Base-by-base conservation (phyloP, 2,113 vertebrate species). In the Rallus limicola region DNA sequence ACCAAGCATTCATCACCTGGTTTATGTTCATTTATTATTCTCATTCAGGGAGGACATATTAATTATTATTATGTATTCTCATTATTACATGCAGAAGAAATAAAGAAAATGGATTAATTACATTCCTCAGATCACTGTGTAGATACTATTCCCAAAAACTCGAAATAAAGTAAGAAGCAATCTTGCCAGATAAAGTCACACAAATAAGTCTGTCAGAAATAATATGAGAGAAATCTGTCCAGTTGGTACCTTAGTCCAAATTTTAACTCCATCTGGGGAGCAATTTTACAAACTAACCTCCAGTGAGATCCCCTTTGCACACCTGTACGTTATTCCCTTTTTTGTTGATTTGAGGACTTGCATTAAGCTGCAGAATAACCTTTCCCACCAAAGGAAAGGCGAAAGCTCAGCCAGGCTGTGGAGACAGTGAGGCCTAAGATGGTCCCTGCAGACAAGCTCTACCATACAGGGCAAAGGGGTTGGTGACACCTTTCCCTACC, bases 261-360 rank as follows among this genome's bases (percentile, higher is more conserved):
- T 15, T 60, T 19, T 67, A 82, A 93, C 77, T 59, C 38, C 8
- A 6, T 4, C 25, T 72, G 1, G 0, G 28, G 74, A 82, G 4
- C 13, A 40, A 26, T 6, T 10, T 46, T 79, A 26, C 6, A 40
- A 76, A 50, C 12, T 31, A 74, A 42, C 12, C n/a, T 78, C 65
- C 1, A 0, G 5, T 67, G 40, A 16, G 15, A 65, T 34, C 2
- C 6, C 8, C 10, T 15, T 69, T 63, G 9, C 16, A 50, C 17
- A 19, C 62, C 13, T 59, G 33, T 26, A 70, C 13, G 6, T 26
- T n/a, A 63, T 74, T 74, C 34, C 21, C 25, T 52, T 62, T 58
- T 36, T 34, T 58, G 3, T 58, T 71, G 10, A 19, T 36, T 52
- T 60, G 31, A 71, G n/a, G 24, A 18, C 14, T 78, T 52, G 11